Evolutionary conservation across 1,140 invertebrate species (phyloP).

Genomic region (Cotesia chilonis): DNA sequence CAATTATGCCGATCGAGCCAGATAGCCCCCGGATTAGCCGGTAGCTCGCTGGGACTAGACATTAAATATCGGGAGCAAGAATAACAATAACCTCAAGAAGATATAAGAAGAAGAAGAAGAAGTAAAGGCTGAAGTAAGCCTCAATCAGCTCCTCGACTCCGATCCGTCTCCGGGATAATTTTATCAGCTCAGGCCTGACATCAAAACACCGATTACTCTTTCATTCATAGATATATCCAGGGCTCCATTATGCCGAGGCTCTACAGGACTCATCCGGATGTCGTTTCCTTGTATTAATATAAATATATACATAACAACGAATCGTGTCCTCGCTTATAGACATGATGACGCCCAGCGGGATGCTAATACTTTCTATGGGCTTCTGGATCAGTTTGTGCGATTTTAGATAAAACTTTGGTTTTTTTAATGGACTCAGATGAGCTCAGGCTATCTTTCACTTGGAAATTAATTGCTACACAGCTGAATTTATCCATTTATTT

Average conservation of each 20-base stretch:
- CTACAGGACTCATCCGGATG: slow-evolving; percentile 12
- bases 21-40: slow-evolving; percentile 54
- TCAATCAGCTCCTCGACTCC: too few species aligned
- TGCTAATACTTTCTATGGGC: slow-evolving; percentile 28
- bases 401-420: not conserved
- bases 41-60: slow-evolving; percentile 35
- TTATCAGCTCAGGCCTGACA: too few species aligned
- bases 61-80: too few species aligned
- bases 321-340: slow-evolving; percentile 28
- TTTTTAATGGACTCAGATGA: too few species aligned
- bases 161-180: too few species aligned
- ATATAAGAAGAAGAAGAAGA: not conserved
- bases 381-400: slow-evolving; percentile 27
- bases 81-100: not conserved
- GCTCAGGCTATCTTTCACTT: not conserved
- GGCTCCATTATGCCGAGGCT: not conserved
- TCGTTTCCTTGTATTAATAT: not conserved
- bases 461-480: not conserved
- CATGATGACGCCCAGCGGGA: slow-evolving; percentile 39
- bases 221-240: slow-evolving; percentile 13
- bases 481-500: not conserved
- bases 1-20: slow-evolving; percentile 50
- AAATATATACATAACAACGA: slow-evolving; percentile 19
- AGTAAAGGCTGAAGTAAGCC: too few species aligned
- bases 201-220: slow-evolving; percentile 12